These are phyloP conservation scores for Onychorhynchus coronatus DNA, from an alignment of 2,113 vertebrate species.

Conservation along the genomic window DNA sequence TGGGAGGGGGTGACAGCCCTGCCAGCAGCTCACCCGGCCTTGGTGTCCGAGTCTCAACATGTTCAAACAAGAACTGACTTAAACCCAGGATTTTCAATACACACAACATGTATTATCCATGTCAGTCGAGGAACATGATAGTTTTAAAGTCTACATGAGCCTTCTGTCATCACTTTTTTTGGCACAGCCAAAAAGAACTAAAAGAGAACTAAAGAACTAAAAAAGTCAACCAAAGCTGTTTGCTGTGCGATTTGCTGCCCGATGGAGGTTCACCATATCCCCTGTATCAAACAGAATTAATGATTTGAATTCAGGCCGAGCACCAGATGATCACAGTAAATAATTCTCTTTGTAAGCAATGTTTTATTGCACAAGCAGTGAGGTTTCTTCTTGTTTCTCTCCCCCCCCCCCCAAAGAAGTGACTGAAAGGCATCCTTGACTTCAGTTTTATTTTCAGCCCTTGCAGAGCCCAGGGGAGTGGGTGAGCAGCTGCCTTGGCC, in stretches of 20 bases:
- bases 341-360: conserved; percentile 13
- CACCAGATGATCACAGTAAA: background rate
- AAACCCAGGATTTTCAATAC: background rate
- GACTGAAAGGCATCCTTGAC: background rate
- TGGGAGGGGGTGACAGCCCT: background rate
- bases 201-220: background rate
- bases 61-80: background rate
- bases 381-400: background rate
- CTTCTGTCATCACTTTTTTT: background rate
- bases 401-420: background rate
- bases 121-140: fast-evolving
- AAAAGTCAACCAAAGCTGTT: background rate
- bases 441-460: background rate
- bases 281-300: background rate
- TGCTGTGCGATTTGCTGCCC: background rate
- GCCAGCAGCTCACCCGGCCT: fast-evolving
- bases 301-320: background rate
- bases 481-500: background rate
- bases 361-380: background rate
- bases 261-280: background rate
- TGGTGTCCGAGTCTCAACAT: background rate
- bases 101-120: background rate
- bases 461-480: background rate
- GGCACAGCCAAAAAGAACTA: background rate
- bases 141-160: background rate